Base-by-base conservation (phyloP, 2,888 invertebrate species). In the Thymelicus sylvestris region DNA sequence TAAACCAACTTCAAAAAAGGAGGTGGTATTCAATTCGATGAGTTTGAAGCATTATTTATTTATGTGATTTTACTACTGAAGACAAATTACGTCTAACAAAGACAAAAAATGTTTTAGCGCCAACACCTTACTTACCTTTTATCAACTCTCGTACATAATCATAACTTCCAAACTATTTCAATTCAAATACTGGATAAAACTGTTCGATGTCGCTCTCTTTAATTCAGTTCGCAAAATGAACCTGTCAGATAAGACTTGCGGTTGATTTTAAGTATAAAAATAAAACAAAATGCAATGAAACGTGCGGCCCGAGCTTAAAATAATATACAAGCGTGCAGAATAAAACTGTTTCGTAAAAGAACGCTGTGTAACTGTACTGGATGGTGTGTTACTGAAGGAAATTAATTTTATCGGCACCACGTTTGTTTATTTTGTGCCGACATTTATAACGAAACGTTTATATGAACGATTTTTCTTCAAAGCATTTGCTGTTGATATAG, bases 361-460 rank as follows among this genome's bases (percentile, higher is more conserved):
- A 4, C 2, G 1, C 12, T 13, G 47, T 50, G 5, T 7, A 10
- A 10, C 12, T 13, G 47, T 7, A 8, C 12, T 19, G 12, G 50
- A 7, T 19, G 50, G 15, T 52, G 55, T 55, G 19, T 24, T 24
- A 55, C 24, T 55, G 24, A 55, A 55, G 55, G 55, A 55, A 55
- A 62, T 68, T 68, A 62, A 62, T 68, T 68, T 55, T 55, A 55
- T 68, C 15, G 52, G 31, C 15, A 55, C 62, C 10, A 15, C 50
- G 31, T 41, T 44, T 62, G 55, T 68, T 62, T 67, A 62, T 62
- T 62, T 55, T 55, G 41, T 52, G 31, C 67, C 50, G 67, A 67
- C 67, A 67, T 67, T 67, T 61, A 61, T 67, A 67, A 67, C 67
- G 67, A 62, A 62, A 44, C 62, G 24, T 68, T 68, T 68, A 62